A percentile compares a stretch with the other conserved stretches of the same genome.
Evolutionary conservation across 2,113 vertebrate species (phyloP).

Genomic region (Tachuris rubrigastra): DNA sequence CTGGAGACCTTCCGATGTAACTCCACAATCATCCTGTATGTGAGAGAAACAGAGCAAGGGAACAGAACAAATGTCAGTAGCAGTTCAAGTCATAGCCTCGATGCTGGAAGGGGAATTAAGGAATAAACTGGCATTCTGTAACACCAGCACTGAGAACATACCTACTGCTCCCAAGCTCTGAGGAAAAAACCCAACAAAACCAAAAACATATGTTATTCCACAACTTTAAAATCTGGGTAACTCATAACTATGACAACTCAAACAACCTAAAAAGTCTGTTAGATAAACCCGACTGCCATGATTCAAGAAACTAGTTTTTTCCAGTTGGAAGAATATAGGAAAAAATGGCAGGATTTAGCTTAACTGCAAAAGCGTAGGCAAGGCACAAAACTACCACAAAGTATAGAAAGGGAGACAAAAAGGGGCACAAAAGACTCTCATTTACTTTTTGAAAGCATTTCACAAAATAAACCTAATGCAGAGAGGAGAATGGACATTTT

Average conservation of each 20-base stretch:
- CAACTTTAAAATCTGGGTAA: not conserved
- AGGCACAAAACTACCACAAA: not conserved
- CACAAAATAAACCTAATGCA: not conserved
- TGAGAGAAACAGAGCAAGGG: not conserved
- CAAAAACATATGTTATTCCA: not conserved
- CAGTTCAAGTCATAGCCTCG: not conserved
- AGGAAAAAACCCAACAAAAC: fast-evolving
- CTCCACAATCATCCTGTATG: constrained; percentile 93
- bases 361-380: not conserved
- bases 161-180: not conserved
- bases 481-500: not conserved
- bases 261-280: not conserved
- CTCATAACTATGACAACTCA: not conserved
- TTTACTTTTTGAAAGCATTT: not conserved
- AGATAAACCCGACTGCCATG: not conserved
- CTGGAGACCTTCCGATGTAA: constrained; percentile 96
- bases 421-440: not conserved
- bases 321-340: not conserved
- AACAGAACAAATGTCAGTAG: not conserved
- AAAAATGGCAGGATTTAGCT: not conserved
- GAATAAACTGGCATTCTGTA: not conserved
- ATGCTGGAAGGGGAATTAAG: not conserved
- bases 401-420: not conserved
- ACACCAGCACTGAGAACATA: not conserved
- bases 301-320: not conserved